A percentile compares a stretch with the other conserved stretches of the same genome.
Evolutionary conservation across 2,113 vertebrate species (phyloP).

Genomic region (Candoia aspera): DNA sequence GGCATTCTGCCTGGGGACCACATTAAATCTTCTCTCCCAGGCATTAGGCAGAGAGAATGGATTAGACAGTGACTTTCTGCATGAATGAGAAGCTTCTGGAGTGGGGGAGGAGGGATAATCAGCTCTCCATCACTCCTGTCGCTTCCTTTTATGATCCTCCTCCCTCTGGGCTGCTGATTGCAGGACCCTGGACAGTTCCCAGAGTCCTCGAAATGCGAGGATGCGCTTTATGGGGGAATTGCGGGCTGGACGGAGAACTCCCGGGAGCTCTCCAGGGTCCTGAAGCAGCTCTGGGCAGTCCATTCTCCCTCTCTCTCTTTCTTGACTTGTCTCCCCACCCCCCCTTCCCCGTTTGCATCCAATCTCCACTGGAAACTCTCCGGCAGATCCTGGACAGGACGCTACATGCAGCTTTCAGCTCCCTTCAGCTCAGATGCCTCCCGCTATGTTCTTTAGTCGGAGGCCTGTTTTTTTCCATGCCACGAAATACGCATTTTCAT

Average conservation of each 20-base stretch:
- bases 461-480: slow-evolving; percentile 79
- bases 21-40: slow-evolving; percentile 45
- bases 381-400: neutral
- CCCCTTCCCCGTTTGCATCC: neutral
- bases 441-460: slow-evolving; percentile 70
- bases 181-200: slow-evolving; percentile 23
- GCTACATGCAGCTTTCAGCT: neutral
- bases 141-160: neutral
- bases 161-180: neutral
- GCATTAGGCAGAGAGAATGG: slow-evolving; percentile 37
- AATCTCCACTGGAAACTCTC: neutral
- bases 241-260: neutral
- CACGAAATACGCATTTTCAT: slow-evolving; percentile 94
- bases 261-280: neutral
- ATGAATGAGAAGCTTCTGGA: slow-evolving; percentile 36
- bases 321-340: neutral
- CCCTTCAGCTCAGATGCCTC: neutral
- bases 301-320: neutral
- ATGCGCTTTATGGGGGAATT: neutral
- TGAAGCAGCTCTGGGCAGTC: neutral
- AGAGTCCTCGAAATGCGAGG: neutral
- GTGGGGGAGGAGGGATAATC: neutral
- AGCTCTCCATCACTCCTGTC: slow-evolving; percentile 7
- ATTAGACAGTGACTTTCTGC: slow-evolving; percentile 38
- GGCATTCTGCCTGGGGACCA: slow-evolving; percentile 49